Base-by-base conservation (phyloP, 2,888 invertebrate genomes). In the Aplocera efformata region DNA sequence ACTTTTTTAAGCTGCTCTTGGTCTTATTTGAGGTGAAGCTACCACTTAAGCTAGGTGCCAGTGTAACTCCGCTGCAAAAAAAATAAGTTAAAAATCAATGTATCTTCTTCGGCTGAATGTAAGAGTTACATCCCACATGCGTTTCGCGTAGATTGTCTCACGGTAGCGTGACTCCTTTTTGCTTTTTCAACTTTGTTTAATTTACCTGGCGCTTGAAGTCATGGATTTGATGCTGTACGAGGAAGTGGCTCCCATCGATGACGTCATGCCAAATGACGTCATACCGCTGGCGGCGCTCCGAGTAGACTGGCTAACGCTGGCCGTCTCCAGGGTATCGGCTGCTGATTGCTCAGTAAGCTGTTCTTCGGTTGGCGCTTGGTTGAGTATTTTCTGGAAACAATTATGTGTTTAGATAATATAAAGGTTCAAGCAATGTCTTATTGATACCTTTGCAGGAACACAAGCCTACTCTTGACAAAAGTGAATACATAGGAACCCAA, bases 351-450 rank as follows among this genome's bases (percentile, higher is more conserved):
- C 78, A 20, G 55, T 59, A 9, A 83, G 65, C 45, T 79, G 78
- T 31, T 86, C 86, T 61, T 88, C 80, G 0, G 80, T 64, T 9
- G 84, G 84, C 0, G 86, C 86, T 75, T 86, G 83, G 58, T 82
- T 86, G 0, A 88, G 60, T 50, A 88, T 82, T 85, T 85, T 88
- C 88, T 88, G 67, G 7, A 17, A 26, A n/a, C n/a, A n/a, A n/a
- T n/a, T n/a, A n/a, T n/a, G n/a, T n/a, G n/a, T n/a, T n/a, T n/a
- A n/a, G 13, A 17, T 17, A 17, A 17, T 5, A 25, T n/a, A n/a
- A n/a, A n/a, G n/a, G n/a, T n/a, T n/a, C n/a, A n/a, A n/a, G n/a
- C n/a, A n/a, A n/a, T n/a, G n/a, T n/a, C n/a, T n/a, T n/a, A n/a
- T n/a, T n/a, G n/a, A n/a, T n/a, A n/a, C n/a, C n/a, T n/a, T n/a